These are phyloP conservation scores for Zalophus californianus DNA, from an alignment of 2,797 vertebrate genomes.

Conservation along the genomic window DNA sequence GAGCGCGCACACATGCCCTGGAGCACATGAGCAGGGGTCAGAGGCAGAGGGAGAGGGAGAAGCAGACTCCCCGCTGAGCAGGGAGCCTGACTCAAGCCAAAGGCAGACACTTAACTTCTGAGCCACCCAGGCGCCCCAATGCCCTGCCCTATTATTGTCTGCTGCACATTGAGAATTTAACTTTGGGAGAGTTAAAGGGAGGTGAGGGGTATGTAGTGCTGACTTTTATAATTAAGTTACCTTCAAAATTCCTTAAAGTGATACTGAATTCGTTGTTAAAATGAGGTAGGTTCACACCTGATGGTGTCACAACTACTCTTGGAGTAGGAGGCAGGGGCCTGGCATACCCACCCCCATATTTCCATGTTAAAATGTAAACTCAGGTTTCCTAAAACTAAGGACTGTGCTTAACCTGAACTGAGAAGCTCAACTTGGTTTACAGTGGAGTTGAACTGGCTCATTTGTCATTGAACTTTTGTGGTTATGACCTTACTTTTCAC, in stretches of 20 bases:
- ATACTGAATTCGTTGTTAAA: background rate
- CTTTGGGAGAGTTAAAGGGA: background rate
- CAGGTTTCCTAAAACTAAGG: background rate
- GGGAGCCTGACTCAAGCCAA: background rate
- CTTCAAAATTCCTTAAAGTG: background rate
- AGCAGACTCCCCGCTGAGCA: too few species aligned
- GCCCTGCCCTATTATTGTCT: background rate
- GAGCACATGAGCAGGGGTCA: too few species aligned
- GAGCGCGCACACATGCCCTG: fast-evolving
- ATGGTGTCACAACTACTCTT: fast-evolving
- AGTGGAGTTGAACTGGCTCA: background rate
- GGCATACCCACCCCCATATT: background rate
- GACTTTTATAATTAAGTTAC: background rate
- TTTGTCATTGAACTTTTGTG: background rate
- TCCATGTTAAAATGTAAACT: background rate
- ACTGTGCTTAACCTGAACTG: background rate
- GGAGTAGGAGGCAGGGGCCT: background rate
- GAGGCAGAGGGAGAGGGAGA: too few species aligned
- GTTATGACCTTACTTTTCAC: background rate
- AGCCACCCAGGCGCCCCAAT: background rate
- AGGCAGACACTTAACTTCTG: background rate
- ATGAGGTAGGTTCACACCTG: background rate
- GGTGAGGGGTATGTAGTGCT: background rate
- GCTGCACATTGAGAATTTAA: background rate
- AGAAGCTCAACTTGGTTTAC: background rate